Evolutionary conservation across 2,113 vertebrate species (phyloP), one percentile per base, ranked within the genome.

Genomic region (Paraplagusia blochii): DNA sequence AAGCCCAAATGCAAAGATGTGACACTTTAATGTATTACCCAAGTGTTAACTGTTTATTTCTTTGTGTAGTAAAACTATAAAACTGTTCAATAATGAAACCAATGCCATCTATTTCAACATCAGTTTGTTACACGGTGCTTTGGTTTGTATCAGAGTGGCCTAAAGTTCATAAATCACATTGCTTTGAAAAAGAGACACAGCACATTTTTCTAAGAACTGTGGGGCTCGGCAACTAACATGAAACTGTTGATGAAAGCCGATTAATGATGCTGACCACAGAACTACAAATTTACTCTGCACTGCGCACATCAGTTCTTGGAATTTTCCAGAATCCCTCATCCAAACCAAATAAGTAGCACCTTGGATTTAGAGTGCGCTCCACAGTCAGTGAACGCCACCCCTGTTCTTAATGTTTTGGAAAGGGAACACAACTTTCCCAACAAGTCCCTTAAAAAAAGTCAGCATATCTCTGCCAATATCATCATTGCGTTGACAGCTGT

Each of bases 181-280:
- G 2, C 22, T 29, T 29, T 29, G 22, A 29, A 6, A 29, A 2
- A 29, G 22, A 29, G 6, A 29, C 22, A 43, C 66, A 76, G 52
- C 63, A 68, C 69, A 78, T 77, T 74, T 57, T 82, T 72, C 61
- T 66, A 34, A 80, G 66, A 82, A 81, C 72, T 77, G 63, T 63
- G 58, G 59, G 60, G 72, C 74, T 77, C 68, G 81, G 69, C 58
- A 85, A 83, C 73, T 45, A 45, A 72, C 53, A 49, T n/a, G 65
- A 77, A 69, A 76, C 58, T 84, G 71, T 38, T 49, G 61, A 66
- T 74, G 75, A 29, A 29, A 29, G 22, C 22, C 49, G 63, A 61
- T 61, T 72, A 81, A 79, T 79, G 83, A 82, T 85, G 79, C 66
- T 79, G 78, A 72, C 47, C 69, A 82, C 72, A 81, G 77, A 74